Percentiles rank a stretch among this genome's conserved stretches.
Conservation (phyloP, 35 echinoderm and acorn worm genomes). For the Apostichopus japonicus region DNA sequence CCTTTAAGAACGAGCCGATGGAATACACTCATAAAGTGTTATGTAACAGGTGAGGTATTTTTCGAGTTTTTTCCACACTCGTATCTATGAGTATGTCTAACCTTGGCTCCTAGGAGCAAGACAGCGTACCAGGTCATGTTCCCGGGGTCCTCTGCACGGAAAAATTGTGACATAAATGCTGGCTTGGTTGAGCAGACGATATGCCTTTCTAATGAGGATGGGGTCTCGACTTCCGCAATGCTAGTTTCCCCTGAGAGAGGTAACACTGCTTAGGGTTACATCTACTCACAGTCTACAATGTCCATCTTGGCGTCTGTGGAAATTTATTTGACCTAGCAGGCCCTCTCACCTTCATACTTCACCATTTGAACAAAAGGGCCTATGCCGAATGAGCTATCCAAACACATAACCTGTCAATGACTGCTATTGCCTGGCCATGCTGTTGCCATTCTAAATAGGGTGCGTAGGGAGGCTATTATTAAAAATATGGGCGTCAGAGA, state of each 20-base stretch:
- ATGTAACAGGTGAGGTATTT: no score
- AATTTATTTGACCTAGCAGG: constrained; percentile 28
- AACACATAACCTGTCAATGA: no score
- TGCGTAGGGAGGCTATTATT: not conserved
- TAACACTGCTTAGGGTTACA: no score
- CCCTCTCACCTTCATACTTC: constrained; percentile 7
- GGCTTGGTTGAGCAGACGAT: constrained; percentile 27
- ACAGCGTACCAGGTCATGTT: not conserved
- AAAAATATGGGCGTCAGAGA: constrained; percentile 1
- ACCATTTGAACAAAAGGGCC: constrained; percentile 29
- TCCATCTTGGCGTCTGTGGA: not conserved
- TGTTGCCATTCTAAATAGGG: no score
- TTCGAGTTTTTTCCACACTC: no score
- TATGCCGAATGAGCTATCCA: not conserved
- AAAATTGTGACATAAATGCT: not conserved
- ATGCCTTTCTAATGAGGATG: not conserved
- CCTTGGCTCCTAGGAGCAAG: not conserved
- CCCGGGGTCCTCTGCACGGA: not conserved
- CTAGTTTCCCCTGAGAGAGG: no score
- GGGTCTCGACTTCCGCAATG: no score
- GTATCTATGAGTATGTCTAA: not conserved
- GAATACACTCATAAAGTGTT: no score
- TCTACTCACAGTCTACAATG: no score
- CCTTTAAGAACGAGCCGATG: no score
- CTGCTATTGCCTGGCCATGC: no score